Evolutionary conservation across 2,113 vertebrate species (phyloP).

Genomic region (Aegithalos caudatus): DNA sequence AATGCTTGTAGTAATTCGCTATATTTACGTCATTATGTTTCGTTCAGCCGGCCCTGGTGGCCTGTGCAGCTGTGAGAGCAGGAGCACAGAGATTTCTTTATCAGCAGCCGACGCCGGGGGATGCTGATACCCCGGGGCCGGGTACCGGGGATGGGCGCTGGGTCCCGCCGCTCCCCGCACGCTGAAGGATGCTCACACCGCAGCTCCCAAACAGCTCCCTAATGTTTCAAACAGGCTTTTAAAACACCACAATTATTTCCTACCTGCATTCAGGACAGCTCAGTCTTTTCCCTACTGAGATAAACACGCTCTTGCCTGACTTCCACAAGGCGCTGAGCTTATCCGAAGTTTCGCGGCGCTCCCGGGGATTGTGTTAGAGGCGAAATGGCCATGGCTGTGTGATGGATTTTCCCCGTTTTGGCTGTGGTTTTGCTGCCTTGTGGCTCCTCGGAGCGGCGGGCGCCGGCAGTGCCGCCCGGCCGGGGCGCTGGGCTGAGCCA

Average conservation of each 20-base stretch:
- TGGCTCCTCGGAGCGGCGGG: constrained; percentile 1
- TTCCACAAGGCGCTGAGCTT: background rate
- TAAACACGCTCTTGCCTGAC: background rate
- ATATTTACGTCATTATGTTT: too few relatives aligned
- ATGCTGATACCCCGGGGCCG: background rate
- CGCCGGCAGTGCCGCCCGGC: constrained; percentile 52
- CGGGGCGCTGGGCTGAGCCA: background rate
- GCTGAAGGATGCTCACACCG: accelerated
- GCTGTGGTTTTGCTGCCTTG: background rate
- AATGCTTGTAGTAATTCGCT: too few relatives aligned
- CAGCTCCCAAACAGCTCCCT: background rate
- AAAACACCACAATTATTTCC: accelerated
- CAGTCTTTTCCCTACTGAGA: background rate
- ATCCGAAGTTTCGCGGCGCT: background rate
- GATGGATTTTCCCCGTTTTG: background rate
- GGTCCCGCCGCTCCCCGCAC: accelerated
- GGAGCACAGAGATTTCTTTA: accelerated
- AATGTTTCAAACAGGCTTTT: background rate
- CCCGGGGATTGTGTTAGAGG: background rate
- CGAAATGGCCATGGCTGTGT: background rate
- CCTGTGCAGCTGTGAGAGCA: too few relatives aligned
- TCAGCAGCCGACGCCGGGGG: accelerated
- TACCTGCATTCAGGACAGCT: background rate
- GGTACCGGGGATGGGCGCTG: accelerated
- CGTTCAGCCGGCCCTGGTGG: accelerated